Evolutionary conservation across 2,888 invertebrate genomes (phyloP).

Genomic region (Abscondita cerata): DNA sequence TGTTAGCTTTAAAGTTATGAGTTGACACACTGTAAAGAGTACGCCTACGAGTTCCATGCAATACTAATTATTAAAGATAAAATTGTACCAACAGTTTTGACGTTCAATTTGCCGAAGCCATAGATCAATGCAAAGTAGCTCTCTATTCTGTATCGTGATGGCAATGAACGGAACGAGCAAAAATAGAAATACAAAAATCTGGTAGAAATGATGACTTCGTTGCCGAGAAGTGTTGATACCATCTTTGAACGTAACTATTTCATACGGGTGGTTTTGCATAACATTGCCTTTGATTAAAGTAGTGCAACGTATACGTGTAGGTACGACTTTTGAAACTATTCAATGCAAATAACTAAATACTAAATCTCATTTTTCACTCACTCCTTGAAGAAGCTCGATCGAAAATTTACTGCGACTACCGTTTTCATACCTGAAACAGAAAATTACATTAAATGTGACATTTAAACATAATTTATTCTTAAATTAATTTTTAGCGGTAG

Average conservation of each 20-base stretch:
- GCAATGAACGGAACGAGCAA: slow-evolving; percentile 25
- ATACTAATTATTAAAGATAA: slow-evolving; percentile 45
- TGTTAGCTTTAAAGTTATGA: slow-evolving; percentile 17
- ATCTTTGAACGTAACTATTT: slow-evolving; percentile 35
- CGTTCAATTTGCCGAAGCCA: slow-evolving; percentile 47
- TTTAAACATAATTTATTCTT: too few relatives aligned
- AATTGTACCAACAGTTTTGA: slow-evolving; percentile 41
- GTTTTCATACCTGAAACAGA: slow-evolving; percentile 3
- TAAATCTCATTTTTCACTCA: slow-evolving; percentile 12
- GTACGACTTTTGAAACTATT: slow-evolving; percentile 21
- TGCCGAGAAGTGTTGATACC: slow-evolving; percentile 36
- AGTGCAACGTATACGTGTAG: slow-evolving; percentile 12
- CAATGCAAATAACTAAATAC: slow-evolving; percentile 24
- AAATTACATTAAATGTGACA: too few relatives aligned
- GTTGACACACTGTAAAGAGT: slow-evolving; percentile 42
- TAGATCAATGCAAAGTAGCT: slow-evolving; percentile 43
- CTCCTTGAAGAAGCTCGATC: slow-evolving; percentile 4
- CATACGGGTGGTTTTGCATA: slow-evolving; percentile 35
- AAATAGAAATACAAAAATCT: slow-evolving; percentile 30
- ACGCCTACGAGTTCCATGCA: slow-evolving; percentile 41
- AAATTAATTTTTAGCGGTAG: too few relatives aligned
- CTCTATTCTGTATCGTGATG: slow-evolving; percentile 30
- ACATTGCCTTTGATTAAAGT: slow-evolving; percentile 29
- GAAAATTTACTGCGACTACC: neutral
- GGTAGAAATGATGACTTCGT: slow-evolving; percentile 38